A percentile compares a stretch with the other conserved stretches of the same genome.
Conservation (phyloP, 2,888 invertebrate genomes). For the Steinernema scapterisci region DNA sequence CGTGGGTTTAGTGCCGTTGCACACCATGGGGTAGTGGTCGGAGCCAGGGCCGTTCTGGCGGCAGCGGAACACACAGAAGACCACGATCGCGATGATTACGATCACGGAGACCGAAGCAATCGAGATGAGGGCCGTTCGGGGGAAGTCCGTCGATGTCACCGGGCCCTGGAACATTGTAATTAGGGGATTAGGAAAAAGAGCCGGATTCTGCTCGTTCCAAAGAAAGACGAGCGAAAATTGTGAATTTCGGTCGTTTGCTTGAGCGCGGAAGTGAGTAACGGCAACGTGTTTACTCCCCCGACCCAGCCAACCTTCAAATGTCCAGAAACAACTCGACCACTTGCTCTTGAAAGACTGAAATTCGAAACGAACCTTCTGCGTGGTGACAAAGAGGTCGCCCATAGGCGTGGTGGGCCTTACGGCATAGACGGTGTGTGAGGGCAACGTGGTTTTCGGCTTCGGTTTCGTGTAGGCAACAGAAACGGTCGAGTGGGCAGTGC, state of each 20-base stretch:
- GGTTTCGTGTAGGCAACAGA: background rate
- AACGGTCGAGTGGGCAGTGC: background rate
- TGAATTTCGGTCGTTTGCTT: no score
- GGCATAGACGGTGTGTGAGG: slow-evolving; percentile 49
- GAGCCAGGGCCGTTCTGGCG: slow-evolving; percentile 49
- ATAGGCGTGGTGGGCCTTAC: slow-evolving; percentile 65
- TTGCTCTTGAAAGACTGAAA: background rate
- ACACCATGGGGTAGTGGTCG: slow-evolving; percentile 57
- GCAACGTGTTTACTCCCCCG: no score
- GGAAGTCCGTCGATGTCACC: slow-evolving; percentile 49
- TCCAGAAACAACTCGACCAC: no score
- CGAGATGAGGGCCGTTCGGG: slow-evolving; percentile 57
- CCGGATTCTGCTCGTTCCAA: no score
- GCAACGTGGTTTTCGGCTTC: slow-evolving; percentile 36
- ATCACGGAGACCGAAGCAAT: slow-evolving; percentile 57
- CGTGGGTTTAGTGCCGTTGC: slow-evolving; percentile 29
- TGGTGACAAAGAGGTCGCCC: slow-evolving; percentile 45
- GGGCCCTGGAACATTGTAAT: slow-evolving; percentile 31
- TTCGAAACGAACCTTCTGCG: background rate
- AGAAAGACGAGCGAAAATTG: no score
- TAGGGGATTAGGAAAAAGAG: background rate
- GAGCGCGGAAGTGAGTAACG: no score
- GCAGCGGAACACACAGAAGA: slow-evolving; percentile 62
- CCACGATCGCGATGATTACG: slow-evolving; percentile 53
- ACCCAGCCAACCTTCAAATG: no score